Percentiles rank a stretch among this genome's conserved stretches.
These are phyloP conservation scores for Butorides virescens DNA, from an alignment of 2,113 vertebrate genomes.

Conservation along the genomic window DNA sequence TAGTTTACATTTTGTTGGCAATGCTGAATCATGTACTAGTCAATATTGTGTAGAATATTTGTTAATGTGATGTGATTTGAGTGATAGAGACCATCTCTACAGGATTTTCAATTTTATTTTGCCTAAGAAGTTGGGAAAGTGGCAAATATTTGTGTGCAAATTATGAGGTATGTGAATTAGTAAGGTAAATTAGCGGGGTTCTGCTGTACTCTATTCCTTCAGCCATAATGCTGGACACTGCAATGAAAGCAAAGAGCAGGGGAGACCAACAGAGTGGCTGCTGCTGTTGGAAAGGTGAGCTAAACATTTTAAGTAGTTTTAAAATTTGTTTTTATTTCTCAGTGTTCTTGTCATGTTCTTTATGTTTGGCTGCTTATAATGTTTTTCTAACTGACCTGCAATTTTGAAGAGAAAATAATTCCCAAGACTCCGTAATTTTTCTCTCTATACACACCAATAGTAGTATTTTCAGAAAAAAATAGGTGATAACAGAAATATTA, in stretches of 20 bases:
- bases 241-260: slow-evolving; percentile 56
- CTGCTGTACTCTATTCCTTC: slow-evolving; percentile 49
- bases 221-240: slow-evolving; percentile 49
- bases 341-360: neutral
- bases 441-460: neutral
- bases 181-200: slow-evolving; percentile 25
- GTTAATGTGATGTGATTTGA: neutral
- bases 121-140: neutral
- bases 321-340: neutral
- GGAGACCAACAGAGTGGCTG: slow-evolving; percentile 33
- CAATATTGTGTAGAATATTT: neutral
- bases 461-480: neutral
- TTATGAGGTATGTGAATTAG: neutral
- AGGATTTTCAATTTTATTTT: neutral
- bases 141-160: neutral
- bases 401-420: neutral
- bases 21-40: neutral
- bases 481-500: neutral
- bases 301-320: slow-evolving; percentile 3
- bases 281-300: slow-evolving; percentile 34
- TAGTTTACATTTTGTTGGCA: neutral
- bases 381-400: neutral
- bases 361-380: neutral
- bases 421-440: neutral
- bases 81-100: neutral